Evolutionary conservation across 2,113 vertebrate species (phyloP), one percentile per base, ranked within the genome.

Genomic region (Pantherophis guttatus): DNA sequence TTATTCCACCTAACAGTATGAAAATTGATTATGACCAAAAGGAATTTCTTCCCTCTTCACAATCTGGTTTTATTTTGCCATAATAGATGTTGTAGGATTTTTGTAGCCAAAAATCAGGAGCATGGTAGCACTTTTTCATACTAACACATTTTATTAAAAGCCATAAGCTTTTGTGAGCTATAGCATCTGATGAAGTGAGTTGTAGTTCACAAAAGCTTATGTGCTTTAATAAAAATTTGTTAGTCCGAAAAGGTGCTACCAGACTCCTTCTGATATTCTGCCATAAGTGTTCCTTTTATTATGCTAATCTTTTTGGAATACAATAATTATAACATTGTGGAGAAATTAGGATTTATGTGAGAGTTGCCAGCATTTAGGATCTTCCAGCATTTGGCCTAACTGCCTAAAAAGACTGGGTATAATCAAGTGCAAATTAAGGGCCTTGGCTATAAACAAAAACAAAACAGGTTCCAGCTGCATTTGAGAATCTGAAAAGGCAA

Each of bases 371-470:
- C 89, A 39, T 89, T 90, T 81, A 93, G 92, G 81, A 93, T 93
- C 89, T 93, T 87, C 50, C 92, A 90, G 92, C 75, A 93, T 93
- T 93, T 86, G 88, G 92, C 92, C 75, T 90, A 90, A 93, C 75
- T 90, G 86, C 92, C 89, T 93, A 93, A 89, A 89, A 93, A 93
- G 89, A 90, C 89, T 87, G 89, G 88, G 92, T 90, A 44, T 87
- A 93, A 93, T 93, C 92, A 93, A 90, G 92, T 90, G 89, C 92
- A 93, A 93, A 93, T 93, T 93, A 93, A 81, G 57, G 57, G 57
- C 39, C 57, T 93, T 87, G 88, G 81, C 57, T 90, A 93, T 93
- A 93, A 93, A 93, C 92, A 93, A 90, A 93, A 93, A 89, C 89
- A 93, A 93, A 93, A 62, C 58, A 90, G 81, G 92, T 81, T 93